Evolutionary conservation across 2,113 vertebrate genomes (phyloP), one percentile per base, ranked within the genome.

Genomic region (Hydrolagus affinis): DNA sequence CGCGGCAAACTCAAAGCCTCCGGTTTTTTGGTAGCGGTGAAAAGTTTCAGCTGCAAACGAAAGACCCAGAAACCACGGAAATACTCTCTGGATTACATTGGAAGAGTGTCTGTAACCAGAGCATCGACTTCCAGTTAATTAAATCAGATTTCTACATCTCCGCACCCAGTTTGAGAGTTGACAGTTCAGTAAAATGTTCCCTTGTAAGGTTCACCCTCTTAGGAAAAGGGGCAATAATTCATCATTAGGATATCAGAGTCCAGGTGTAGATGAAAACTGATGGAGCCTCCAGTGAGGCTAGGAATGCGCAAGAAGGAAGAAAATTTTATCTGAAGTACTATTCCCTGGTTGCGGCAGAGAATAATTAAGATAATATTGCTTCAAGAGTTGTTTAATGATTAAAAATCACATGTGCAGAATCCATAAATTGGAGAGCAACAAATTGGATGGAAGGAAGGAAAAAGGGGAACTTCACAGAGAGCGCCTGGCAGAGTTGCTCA

Each of bases 161-260:
- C 90, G 90, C 94, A 88, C 93, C 92, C 92, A 90, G 92, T 93
- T 93, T 93, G 91, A 88, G 89, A 92, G 91, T 93, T 95, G 94
- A 95, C 95, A 95, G 94, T 94, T 93, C 92, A 90, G 91, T 93
- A 92, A 94, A 94, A 93, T 91, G 94, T 93, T 95, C 92, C 93
- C 92, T 91, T 93, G 93, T 93, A 94, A 93, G 92, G 91, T 92
- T 93, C 88, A 87, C 94, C 93, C 95, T 92, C 94, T 94, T 93
- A 94, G 93, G 92, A 91, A 95, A 93, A 94, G 93, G 92, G 95
- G 94, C 95, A 94, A 94, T 97, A 97, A 97, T 96, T 97, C 95
- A 97, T 98, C 94, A 94, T 98, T 98, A 97, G 96, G 94, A 94
- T 94, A 95, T 98, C 96, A 97, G 96, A 96, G 95, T 98, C 95